Base-by-base conservation (phyloP, 53 echinoderm and acorn worm genomes). In the Echinometra lucunter region DNA sequence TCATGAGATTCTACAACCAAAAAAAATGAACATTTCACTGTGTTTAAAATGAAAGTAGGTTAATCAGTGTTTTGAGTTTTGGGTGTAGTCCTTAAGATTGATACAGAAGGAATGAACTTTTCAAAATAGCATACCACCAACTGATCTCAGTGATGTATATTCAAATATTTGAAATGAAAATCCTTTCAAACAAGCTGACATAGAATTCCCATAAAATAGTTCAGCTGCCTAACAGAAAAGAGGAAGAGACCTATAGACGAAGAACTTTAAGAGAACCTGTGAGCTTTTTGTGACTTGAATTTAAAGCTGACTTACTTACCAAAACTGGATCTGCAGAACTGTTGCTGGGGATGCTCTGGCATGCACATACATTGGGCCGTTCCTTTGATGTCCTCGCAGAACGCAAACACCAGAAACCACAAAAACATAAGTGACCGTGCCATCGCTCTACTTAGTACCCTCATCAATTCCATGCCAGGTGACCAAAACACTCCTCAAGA, bases 321-420 rank as follows among this genome's bases (percentile, higher is more conserved):
- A 93, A 98, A 98, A 75, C 95, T 94, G 89, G 98, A 91, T 90
- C 96, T 94, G 95, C 98, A 98, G 94, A 94, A 98, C 57, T 97
- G 97, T 57, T 98, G 96, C 58, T 98, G 98, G 0, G 98, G 97
- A 89, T 98, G 98, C 80, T 95, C 94, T 40, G 94, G 94, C 83
- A 94, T 94, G 56, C 94, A 94, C 94, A 94, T 58, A 27, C 94
- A 94, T 30, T 58, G 82, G 4, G 85, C 63, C 9, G 94, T 40
- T 28, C 78, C 78, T 57, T 58, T 67, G 25, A 28, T 45, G 7
- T 94, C 66, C 8, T 78, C 80, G 57, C 92, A 56, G 25, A 83
- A 44, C n/a, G 44, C 94, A 38, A 94, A 82, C 58, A 83, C 87
- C 82, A 83, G 66, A 25, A 94, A 94, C 94, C 83, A 94, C 45